Conservation (phyloP, 2,797 vertebrate genomes). For the Macropodus opercularis region DNA sequence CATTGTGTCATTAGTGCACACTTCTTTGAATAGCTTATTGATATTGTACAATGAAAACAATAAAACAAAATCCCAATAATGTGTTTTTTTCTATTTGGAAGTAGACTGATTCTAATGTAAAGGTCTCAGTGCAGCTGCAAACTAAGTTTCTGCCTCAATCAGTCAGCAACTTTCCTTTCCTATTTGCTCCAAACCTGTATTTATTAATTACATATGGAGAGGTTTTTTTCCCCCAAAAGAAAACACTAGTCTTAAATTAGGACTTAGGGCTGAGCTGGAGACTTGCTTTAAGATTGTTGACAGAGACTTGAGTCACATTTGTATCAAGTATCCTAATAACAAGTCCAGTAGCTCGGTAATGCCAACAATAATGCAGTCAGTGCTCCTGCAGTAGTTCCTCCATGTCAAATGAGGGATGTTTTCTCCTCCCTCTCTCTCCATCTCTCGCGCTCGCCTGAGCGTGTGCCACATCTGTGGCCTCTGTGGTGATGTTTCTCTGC, state of each 20-base stretch:
- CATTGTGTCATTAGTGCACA: too few species aligned
- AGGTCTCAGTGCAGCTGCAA: constrained; percentile 19
- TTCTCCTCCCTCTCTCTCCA: constrained; percentile 59
- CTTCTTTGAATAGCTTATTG: too few species aligned
- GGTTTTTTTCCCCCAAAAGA: constrained; percentile 1
- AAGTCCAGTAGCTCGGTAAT: constrained; percentile 47
- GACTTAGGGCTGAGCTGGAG: constrained; percentile 34
- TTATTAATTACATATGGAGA: constrained; percentile 44
- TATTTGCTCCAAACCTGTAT: constrained; percentile 26
- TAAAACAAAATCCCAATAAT: too few species aligned
- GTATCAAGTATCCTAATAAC: constrained; percentile 70
- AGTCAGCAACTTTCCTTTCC: neutral
- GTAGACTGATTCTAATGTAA: neutral
- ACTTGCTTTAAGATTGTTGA: constrained; percentile 49
- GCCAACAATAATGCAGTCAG: constrained; percentile 70
- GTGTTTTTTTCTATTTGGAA: too few species aligned
- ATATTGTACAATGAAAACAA: too few species aligned
- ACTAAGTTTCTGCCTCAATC: constrained; percentile 5
- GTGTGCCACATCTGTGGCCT: constrained; percentile 85
- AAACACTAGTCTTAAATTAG: constrained; percentile 45
- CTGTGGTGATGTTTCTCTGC: constrained; percentile 88
- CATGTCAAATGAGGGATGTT: constrained; percentile 64
- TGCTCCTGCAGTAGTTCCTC: constrained; percentile 57
- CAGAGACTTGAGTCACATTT: constrained; percentile 45
- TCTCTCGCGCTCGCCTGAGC: constrained; percentile 71